Evolutionary conservation across 2,113 vertebrate genomes (phyloP).

Genomic region (Callocephalon fimbriatum): DNA sequence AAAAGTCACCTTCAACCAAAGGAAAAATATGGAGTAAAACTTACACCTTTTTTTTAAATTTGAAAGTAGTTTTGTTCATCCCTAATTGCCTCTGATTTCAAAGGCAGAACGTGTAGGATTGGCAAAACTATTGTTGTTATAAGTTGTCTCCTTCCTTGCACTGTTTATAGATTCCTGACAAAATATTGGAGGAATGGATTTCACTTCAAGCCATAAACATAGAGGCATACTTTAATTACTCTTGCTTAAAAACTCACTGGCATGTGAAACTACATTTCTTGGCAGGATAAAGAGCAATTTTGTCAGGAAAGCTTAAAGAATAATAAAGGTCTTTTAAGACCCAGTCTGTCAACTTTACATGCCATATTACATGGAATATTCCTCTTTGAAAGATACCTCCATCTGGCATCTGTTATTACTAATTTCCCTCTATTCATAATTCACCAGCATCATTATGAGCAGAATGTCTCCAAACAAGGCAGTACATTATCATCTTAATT

Average conservation of each 20-base stretch:
- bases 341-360: conserved; percentile 5
- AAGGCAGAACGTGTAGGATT: conserved; percentile 2
- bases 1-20: background rate
- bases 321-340: conserved; percentile 51
- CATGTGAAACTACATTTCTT: conserved; percentile 43
- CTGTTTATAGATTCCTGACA: conserved; percentile 45
- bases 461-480: conserved; percentile 42
- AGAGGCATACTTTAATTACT: conserved; percentile 43
- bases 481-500: conserved; percentile 43
- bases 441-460: conserved; percentile 10
- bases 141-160: conserved; percentile 26
- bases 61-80: conserved; percentile 8
- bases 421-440: conserved; percentile 60
- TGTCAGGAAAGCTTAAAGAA: conserved; percentile 66
- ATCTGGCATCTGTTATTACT: conserved; percentile 59
- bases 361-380: conserved; percentile 34
- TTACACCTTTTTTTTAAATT: background rate
- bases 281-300: conserved; percentile 52
- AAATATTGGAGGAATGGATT: background rate
- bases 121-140: conserved; percentile 13
- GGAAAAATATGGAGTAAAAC: background rate
- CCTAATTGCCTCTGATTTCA: conserved; percentile 36
- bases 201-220: conserved; percentile 43
- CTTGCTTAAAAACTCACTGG: conserved; percentile 25
- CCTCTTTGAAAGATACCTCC: conserved; percentile 35